A percentile compares a stretch with the other conserved stretches of the same genome.
phyloP scores from a whole-genome alignment of 2,797 vertebrate genomes.

The Pachyuromys duprasi region DNA sequence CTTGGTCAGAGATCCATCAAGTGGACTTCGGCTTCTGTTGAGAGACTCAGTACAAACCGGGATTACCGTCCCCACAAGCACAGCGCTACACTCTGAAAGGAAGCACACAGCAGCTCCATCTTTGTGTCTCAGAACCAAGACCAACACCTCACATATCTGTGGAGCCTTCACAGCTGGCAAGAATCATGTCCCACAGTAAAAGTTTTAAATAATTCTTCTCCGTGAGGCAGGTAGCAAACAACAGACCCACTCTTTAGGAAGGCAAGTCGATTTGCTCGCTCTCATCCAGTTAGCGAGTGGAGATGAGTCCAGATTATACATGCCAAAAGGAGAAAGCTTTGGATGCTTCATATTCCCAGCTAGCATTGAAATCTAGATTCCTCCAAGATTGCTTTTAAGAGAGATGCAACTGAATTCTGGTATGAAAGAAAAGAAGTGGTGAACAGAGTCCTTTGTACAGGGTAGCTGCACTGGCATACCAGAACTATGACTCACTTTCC shows the following conservation, averaged over 20 bases:
- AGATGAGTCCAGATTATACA: neutral
- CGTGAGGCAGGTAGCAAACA: neutral
- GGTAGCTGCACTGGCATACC: neutral
- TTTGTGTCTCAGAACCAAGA: conserved; percentile 14
- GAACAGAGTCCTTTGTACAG: neutral
- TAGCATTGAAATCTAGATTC: conserved; percentile 3
- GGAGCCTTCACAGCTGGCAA: neutral
- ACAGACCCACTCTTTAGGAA: conserved; percentile 1
- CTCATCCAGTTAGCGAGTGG: neutral
- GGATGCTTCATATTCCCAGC: neutral
- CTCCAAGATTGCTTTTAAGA: neutral
- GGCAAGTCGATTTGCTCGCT: neutral
- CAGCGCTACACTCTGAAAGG: neutral
- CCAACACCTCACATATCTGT: neutral
- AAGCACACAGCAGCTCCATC: neutral
- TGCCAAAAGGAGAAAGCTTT: neutral
- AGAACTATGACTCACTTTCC: neutral
- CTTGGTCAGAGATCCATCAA: conserved; percentile 24
- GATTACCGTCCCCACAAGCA: neutral
- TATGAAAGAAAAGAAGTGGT: neutral
- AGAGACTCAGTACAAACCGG: conserved; percentile 5
- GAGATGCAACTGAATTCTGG: neutral
- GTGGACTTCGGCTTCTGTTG: neutral
- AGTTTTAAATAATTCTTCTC: neutral
- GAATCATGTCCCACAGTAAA: neutral